Conservation (phyloP, 2,113 vertebrate genomes). For the Clarias macrocephalus region DNA sequence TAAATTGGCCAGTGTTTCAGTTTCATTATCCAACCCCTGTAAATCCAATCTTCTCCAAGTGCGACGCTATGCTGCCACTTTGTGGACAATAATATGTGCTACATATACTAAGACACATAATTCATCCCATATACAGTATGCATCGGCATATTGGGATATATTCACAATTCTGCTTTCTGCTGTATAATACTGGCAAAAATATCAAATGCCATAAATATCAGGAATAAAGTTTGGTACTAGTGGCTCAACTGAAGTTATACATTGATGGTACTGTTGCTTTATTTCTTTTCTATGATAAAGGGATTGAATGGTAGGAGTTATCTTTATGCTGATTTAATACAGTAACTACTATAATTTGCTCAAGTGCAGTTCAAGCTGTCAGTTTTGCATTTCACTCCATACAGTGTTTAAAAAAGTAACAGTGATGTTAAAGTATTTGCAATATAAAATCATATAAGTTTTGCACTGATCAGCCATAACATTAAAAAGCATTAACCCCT, state of each 20-base stretch:
- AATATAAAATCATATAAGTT: no score
- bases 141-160: background rate
- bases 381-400: background rate
- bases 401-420: background rate
- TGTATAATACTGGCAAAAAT: background rate
- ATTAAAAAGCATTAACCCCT: no score
- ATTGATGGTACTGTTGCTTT: background rate
- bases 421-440: no score
- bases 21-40: no score
- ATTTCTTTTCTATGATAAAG: background rate
- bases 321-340: background rate
- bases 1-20: no score
- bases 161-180: background rate
- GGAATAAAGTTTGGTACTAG: background rate
- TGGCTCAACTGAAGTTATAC: background rate
- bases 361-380: background rate
- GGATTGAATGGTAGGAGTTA: no score
- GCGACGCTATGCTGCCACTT: slow-evolving; percentile 8
- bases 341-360: background rate
- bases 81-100: slow-evolving; percentile 1
- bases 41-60: no score
- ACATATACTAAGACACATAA: background rate
- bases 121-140: background rate
- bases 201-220: background rate
- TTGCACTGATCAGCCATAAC: no score